These are phyloP conservation scores for Regulus satrapa DNA, from an alignment of 2,113 vertebrate species.

Conservation along the genomic window DNA sequence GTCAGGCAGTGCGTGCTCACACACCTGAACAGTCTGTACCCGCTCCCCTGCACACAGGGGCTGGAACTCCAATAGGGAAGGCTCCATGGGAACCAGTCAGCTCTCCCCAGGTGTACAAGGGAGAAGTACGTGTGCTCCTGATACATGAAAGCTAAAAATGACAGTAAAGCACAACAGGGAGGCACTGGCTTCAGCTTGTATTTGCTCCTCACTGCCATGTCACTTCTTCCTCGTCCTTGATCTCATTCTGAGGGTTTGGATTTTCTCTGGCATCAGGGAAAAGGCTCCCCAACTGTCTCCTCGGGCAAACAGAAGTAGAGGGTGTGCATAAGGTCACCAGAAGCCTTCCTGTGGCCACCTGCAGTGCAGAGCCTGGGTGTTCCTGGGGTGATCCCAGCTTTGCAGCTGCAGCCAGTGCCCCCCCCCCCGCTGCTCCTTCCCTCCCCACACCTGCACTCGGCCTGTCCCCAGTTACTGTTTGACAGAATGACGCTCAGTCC, in stretches of 20 bases:
- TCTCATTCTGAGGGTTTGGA: accelerated
- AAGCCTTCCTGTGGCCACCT: accelerated
- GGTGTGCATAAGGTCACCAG: background rate
- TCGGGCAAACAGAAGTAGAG: background rate
- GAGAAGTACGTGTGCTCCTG: accelerated
- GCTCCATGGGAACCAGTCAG: background rate
- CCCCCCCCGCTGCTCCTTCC: background rate
- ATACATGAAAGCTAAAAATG: background rate
- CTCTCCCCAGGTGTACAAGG: background rate
- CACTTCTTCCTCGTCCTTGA: background rate
- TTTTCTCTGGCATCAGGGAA: background rate
- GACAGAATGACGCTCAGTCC: background rate
- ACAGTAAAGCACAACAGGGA: background rate
- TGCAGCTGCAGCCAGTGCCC: background rate
- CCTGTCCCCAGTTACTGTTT: background rate
- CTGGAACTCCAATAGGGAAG: background rate
- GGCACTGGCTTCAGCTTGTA: background rate
- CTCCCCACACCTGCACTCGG: background rate
- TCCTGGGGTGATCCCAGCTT: background rate
- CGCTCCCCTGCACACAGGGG: background rate
- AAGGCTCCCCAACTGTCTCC: background rate
- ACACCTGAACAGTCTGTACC: background rate
- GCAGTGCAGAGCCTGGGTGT: background rate
- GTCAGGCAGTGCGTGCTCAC: background rate
- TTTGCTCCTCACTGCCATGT: background rate